Percentiles rank a stretch among this genome's conserved stretches.
Evolutionary conservation across 2,797 vertebrate genomes (phyloP).

Genomic region (Myripristis jacobus): DNA sequence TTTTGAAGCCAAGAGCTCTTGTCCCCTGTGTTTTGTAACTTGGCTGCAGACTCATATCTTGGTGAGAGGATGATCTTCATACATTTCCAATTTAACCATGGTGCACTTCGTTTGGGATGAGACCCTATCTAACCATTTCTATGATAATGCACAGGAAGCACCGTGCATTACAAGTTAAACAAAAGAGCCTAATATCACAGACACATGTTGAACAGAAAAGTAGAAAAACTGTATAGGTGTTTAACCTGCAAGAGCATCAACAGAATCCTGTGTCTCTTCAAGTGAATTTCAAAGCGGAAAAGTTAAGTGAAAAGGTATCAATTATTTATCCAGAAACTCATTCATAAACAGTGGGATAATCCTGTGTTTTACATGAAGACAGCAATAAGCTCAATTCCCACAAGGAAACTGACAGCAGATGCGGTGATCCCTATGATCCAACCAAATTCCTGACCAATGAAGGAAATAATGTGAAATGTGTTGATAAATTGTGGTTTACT

Average conservation of each 20-base stretch:
- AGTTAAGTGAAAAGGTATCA: conserved; percentile 17
- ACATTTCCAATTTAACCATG: neutral
- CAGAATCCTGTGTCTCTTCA: neutral
- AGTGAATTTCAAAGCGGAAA: conserved; percentile 3
- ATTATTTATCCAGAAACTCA: conserved; percentile 6
- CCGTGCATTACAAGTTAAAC: too few species aligned
- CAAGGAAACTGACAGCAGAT: conserved; percentile 54
- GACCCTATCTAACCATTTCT: neutral
- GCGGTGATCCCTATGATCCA: conserved; percentile 53
- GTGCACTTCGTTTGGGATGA: neutral
- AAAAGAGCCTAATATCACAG: neutral
- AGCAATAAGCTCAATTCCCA: conserved; percentile 47
- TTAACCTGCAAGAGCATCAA: neutral
- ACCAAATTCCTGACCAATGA: conserved; percentile 30
- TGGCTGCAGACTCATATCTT: neutral
- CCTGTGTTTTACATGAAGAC: conserved; percentile 52
- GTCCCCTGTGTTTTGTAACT: neutral
- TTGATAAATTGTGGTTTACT: neutral
- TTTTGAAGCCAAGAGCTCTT: too few species aligned
- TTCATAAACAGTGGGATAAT: conserved; percentile 52
- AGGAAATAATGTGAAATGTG: conserved; percentile 10
- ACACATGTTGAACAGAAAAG: neutral
- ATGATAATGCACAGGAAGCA: too few species aligned
- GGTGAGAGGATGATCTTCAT: neutral
- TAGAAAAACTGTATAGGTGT: neutral